Conservation (phyloP, 2,113 vertebrate genomes). For the Pygoscelis adeliae region DNA sequence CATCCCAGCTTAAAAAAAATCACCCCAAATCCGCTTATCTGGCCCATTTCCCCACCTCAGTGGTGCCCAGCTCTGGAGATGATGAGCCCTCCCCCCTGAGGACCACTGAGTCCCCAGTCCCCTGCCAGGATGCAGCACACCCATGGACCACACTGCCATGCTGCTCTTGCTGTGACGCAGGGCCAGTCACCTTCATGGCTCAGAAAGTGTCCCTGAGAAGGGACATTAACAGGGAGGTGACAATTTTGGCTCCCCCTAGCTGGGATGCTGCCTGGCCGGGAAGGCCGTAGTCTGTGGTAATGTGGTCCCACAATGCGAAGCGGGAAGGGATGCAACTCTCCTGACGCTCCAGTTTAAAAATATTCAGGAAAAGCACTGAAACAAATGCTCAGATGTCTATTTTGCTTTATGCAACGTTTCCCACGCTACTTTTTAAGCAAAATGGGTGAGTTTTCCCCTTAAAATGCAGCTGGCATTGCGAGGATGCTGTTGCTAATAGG, state of each 20-base stretch:
- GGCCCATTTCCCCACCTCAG: not conserved
- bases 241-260: not conserved
- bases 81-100: rapidly evolving
- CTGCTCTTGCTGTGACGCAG: not conserved
- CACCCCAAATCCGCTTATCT: not conserved
- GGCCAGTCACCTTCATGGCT: not conserved
- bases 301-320: rapidly evolving
- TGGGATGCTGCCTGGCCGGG: rapidly evolving
- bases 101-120: rapidly evolving
- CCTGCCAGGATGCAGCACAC: not conserved
- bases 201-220: not conserved
- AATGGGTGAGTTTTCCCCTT: not conserved
- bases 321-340: not conserved
- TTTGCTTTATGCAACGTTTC: not conserved
- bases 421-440: not conserved
- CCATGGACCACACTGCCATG: rapidly evolving
- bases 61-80: rapidly evolving
- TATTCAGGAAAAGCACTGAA: not conserved
- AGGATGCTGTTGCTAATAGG: not conserved
- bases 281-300: rapidly evolving
- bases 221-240: not conserved
- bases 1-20: not conserved
- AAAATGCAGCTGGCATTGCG: not conserved
- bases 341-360: not conserved
- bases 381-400: not conserved